Evolutionary conservation across 2,113 vertebrate species (phyloP).

Genomic region (Corythaixoides concolor): DNA sequence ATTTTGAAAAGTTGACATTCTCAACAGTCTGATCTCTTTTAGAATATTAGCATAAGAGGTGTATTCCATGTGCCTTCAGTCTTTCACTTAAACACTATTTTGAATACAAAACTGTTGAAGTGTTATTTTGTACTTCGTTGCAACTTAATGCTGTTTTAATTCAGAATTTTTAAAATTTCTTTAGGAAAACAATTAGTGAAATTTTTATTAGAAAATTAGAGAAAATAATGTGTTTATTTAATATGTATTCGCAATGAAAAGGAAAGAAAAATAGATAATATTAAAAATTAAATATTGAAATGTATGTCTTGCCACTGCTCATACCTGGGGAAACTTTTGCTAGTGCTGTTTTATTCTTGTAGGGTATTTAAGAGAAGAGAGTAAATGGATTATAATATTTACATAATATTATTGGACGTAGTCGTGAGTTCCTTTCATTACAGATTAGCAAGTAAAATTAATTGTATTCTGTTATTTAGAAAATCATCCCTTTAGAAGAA

Average conservation of each 20-base stretch:
- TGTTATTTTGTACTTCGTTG: not conserved
- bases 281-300: not conserved
- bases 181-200: not conserved
- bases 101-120: too few species aligned
- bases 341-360: not conserved
- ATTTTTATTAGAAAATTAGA: not conserved
- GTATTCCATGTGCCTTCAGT: not conserved
- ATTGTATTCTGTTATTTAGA: not conserved
- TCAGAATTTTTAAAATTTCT: not conserved
- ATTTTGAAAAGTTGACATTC: not conserved
- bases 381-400: not conserved
- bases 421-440: not conserved
- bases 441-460: not conserved
- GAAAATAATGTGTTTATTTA: not conserved
- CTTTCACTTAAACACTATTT: not conserved
- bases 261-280: not conserved
- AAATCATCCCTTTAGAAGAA: not conserved
- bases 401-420: not conserved
- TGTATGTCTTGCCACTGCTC: not conserved
- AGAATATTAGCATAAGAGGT: not conserved
- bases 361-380: not conserved
- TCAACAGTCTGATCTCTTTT: not conserved
- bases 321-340: not conserved
- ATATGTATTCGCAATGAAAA: not conserved
- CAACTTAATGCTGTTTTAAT: not conserved